Base-by-base conservation (phyloP, 2,113 vertebrate species). In the Scalopus aquaticus region DNA sequence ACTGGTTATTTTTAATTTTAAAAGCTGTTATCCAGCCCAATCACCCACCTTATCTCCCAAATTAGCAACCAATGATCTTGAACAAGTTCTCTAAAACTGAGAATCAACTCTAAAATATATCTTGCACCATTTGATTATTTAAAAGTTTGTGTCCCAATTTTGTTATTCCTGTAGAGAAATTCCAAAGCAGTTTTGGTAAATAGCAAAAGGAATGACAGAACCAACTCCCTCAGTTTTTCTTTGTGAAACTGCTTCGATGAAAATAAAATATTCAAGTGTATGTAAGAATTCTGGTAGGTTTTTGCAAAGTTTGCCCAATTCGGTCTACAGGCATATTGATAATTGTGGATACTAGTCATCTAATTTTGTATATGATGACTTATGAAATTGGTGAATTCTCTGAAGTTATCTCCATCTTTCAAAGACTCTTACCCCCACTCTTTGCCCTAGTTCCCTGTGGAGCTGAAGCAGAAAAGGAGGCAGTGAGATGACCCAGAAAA, bases 1-100 rank as follows among this genome's bases (percentile, higher is more conserved):
- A 72, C 32, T 56, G 70, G 35, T 73, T 77, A 84, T n/a, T 93
- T 90, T 91, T 74, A 49, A 64, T 65, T 81, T 91, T 70, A 64
- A 87, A 22, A 51, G 12, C 74, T 76, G 26, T 67, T 51, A 42
- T 24, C 9, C 15, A 22, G 16, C 2, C 10, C 20, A 11, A 62
- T 64, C 49, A 65, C 16, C n/a, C 28, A 62, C 32, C 17, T 56
- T 83, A 35, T 37, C 30, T 70, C 42, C 35, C 39, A 89, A 82
- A 86, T 79, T 74, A 79, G n/a, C 35, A 64, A 26, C 70, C 44
- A 37, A 35, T 30, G 64, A 74, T 72, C 30, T 70, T 60, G 19
- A 76, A 83, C 12, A 13, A 76, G 76, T 60, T 87, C 30, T 86
- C 58, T 83, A 30, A 39, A 81, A 51, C 4, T 35, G 9, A 42